Base-by-base conservation (phyloP, 2,113 vertebrate species). In the Otis tarda region DNA sequence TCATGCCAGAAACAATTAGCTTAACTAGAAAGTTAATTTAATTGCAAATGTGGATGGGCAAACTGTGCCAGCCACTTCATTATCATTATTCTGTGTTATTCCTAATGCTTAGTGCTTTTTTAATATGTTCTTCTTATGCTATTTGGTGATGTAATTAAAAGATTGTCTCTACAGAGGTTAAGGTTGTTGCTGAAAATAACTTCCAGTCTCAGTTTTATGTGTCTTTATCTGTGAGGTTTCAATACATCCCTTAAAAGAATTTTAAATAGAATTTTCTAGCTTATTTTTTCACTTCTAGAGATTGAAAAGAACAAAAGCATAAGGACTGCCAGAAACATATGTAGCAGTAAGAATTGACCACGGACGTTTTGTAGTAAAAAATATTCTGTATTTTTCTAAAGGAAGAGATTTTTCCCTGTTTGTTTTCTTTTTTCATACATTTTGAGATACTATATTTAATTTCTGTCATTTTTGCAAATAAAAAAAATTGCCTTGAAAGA, bases 21-120 rank as follows among this genome's bases (percentile, higher is more conserved):
- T 96, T 96, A 97, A 94, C 95, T 96, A 96, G 94, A 96, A 96
- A 96, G 96, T 96, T 96, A 97, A 97, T 97, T 96, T 97, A 96
- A 97, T 96, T 97, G 96, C 96, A 97, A 96, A 96, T 97, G 95
- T 93, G 95, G 95, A 96, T 96, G 95, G 94, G 95, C 96, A 94
- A 94, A 97, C 92, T 87, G 94, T 96, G 95, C 96, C 96, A 96
- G 87, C 93, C 96, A 89, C 86, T 96, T 97, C 94, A 95, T 96
- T 96, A 97, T 95, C 93, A 94, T 96, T 96, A 97, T 94, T 96
- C 93, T 96, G 18, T 94, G 89, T 93, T 97, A 96, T 94, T 95
- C 87, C 91, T 96, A 96, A 95, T 96, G 94, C 93, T 93, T 87
- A 93, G 80, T 91, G 80, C 67, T 94, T 31, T 31, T 93, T 96